phyloP scores from a whole-genome alignment of 1,140 invertebrate genomes.

The Portunus trituberculatus region DNA sequence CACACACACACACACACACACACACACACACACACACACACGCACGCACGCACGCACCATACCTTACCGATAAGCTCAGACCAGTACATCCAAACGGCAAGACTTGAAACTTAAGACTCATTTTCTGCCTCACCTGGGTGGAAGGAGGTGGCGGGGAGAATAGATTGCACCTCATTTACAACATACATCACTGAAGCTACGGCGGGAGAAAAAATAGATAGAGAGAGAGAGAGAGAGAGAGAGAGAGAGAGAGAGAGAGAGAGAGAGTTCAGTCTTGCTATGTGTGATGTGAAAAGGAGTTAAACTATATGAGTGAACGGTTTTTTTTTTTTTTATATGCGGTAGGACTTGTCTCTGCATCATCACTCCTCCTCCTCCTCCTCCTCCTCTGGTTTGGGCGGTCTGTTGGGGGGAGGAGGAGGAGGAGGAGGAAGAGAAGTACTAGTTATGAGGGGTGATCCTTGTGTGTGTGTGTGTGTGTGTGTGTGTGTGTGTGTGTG shows the following conservation, averaged over 20 bases:
- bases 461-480: conserved; percentile 9
- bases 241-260: not conserved
- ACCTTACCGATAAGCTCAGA: no score
- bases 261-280: not conserved
- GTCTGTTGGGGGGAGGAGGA: not conserved
- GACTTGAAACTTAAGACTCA: not conserved
- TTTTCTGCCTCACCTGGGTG: not conserved
- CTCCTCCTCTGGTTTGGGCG: not conserved
- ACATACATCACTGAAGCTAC: not conserved
- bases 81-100: not conserved
- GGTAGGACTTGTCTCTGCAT: not conserved
- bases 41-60: not conserved
- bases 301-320: not conserved
- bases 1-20: not conserved
- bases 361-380: not conserved
- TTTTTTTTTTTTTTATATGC: not conserved
- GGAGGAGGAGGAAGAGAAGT: not conserved
- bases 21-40: not conserved
- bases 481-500: not conserved
- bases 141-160: not conserved
- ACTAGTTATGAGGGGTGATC: not conserved
- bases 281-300: not conserved
- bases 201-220: not conserved
- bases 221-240: not conserved
- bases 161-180: conserved; percentile 11